Conservation (phyloP, 2,113 vertebrate species). For the Genyomyrus donnyi region DNA sequence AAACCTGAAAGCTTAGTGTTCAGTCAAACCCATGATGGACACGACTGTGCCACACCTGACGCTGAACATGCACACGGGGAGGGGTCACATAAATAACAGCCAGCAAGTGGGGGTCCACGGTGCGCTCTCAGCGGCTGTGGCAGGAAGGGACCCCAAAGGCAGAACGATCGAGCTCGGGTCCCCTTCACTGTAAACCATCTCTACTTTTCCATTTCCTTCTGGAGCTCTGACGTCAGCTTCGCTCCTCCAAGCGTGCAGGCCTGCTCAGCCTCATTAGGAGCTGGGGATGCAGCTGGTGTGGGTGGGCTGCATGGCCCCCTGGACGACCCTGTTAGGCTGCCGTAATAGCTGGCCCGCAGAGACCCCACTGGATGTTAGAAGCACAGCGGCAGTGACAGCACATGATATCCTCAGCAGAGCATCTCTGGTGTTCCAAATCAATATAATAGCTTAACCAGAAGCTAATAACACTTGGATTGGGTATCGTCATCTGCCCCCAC, state of each 20-base stretch:
- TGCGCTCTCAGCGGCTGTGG: background rate
- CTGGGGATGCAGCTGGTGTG: background rate
- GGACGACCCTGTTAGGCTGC: background rate
- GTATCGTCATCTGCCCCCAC: background rate
- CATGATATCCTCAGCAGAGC: no score
- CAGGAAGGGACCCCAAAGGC: background rate
- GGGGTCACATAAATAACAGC: background rate
- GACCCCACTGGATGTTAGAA: background rate
- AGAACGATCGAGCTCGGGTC: background rate
- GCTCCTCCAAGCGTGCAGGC: background rate
- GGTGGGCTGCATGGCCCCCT: no score
- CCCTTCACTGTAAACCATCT: background rate
- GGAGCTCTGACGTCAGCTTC: background rate
- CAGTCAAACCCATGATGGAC: background rate
- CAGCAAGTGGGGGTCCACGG: background rate
- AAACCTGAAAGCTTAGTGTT: background rate
- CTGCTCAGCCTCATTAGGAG: background rate
- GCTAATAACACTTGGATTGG: background rate
- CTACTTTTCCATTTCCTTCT: slow-evolving; percentile 9
- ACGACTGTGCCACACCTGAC: background rate
- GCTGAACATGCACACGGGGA: background rate
- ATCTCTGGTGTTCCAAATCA: background rate
- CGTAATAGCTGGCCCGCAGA: background rate
- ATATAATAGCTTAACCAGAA: background rate
- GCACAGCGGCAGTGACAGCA: background rate